Evolutionary conservation across 2,113 vertebrate genomes (phyloP).

Genomic region (Muntiacus muntjak): DNA sequence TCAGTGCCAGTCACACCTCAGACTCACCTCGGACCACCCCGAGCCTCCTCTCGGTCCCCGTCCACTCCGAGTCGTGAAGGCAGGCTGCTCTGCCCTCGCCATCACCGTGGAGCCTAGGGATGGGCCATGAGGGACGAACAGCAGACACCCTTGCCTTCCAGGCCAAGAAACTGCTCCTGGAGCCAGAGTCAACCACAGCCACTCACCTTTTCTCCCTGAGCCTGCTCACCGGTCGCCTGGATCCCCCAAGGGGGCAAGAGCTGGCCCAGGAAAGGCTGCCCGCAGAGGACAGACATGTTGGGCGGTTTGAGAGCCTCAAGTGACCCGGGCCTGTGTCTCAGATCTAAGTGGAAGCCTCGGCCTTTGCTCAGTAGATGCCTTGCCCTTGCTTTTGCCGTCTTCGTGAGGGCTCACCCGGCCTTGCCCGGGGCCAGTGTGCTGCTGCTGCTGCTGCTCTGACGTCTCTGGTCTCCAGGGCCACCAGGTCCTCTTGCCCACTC

Average conservation of each 20-base stretch:
- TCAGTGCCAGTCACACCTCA: constrained; percentile 20
- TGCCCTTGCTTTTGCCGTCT: background rate
- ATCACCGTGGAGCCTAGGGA: background rate
- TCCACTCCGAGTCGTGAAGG: background rate
- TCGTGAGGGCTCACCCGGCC: background rate
- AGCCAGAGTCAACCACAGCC: background rate
- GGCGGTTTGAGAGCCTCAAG: background rate
- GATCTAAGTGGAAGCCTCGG: background rate
- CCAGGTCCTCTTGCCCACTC: background rate
- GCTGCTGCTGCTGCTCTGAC: constrained; percentile 36
- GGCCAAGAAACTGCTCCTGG: background rate
- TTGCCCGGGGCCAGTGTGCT: background rate
- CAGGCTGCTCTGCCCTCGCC: background rate
- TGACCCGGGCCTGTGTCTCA: background rate
- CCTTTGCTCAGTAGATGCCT: background rate
- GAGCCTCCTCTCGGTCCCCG: constrained; percentile 7
- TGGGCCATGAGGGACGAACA: background rate
- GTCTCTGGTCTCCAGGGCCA: background rate
- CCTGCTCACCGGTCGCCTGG: background rate
- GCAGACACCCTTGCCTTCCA: background rate
- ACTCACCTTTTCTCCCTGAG: background rate
- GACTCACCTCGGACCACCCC: background rate
- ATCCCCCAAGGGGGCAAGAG: background rate
- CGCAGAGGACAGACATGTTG: background rate
- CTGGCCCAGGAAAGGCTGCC: background rate